A percentile compares a stretch with the other conserved stretches of the same genome.
These are phyloP conservation scores for Strigamia crassipes DNA, from an alignment of 2,888 invertebrate genomes.

Conservation along the genomic window DNA sequence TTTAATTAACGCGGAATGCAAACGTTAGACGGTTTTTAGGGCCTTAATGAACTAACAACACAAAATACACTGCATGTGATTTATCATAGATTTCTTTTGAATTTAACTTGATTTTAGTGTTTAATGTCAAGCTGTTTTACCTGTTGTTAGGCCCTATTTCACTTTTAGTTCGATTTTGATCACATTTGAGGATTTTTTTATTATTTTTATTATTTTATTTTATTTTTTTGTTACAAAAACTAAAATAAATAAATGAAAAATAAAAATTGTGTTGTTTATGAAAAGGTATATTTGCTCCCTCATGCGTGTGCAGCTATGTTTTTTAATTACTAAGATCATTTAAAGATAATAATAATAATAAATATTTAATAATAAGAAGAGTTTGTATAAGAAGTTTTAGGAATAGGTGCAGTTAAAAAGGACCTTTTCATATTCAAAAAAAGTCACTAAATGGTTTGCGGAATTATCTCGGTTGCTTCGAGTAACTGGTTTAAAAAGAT, in stretches of 20 bases:
- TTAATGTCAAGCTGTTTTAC: background rate
- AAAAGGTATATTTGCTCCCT: constrained; percentile 26
- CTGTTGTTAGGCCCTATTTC: background rate
- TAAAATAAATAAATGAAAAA: background rate
- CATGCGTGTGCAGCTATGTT: constrained; percentile 45
- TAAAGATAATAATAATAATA: too few relatives aligned
- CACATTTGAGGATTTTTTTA: background rate
- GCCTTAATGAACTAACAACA: background rate
- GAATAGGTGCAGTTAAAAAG: constrained; percentile 10
- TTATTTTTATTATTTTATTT: background rate
- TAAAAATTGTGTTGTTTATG: background rate
- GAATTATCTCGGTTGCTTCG: background rate
- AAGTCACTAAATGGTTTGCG: background rate
- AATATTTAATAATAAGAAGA: background rate
- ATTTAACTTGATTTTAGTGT: background rate
- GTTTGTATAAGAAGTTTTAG: constrained; percentile 8
- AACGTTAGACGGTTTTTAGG: background rate
- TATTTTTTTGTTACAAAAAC: background rate
- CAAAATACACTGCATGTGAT: constrained; percentile 5
- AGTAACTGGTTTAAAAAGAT: constrained; percentile 10
- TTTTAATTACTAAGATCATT: constrained; percentile 2
- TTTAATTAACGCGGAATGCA: background rate
- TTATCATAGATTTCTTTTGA: background rate
- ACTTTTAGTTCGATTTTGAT: background rate
- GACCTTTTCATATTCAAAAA: constrained; percentile 31